A percentile compares a stretch with the other conserved stretches of the same genome.
Evolutionary conservation across 2,113 vertebrate genomes (phyloP).

Genomic region (Irena cyanogastra): DNA sequence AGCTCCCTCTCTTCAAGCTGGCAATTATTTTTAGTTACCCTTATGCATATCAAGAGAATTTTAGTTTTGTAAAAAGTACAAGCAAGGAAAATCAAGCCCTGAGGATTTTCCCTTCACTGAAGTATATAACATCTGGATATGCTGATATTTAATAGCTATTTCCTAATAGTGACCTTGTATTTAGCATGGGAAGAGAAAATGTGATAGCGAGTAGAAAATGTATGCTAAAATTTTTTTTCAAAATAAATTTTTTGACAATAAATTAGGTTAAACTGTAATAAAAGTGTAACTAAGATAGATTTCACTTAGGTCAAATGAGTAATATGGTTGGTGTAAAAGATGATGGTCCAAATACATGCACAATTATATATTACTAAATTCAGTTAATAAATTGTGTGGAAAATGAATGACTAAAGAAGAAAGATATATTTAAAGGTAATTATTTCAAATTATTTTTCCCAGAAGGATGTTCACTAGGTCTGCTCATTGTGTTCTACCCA

Average conservation of each 20-base stretch:
- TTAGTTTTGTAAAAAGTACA: background rate
- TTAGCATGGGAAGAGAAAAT: background rate
- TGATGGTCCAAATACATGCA: background rate
- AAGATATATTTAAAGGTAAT: background rate
- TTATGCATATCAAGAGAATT: background rate
- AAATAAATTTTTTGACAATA: background rate
- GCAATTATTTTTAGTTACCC: background rate
- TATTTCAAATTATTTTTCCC: background rate
- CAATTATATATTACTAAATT: background rate
- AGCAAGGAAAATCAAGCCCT: background rate
- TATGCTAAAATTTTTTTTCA: background rate
- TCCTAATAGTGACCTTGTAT: background rate
- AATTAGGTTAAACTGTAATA: background rate
- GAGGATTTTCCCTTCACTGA: background rate
- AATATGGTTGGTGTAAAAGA: background rate
- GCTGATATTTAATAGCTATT: background rate
- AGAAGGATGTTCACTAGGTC: fast-evolving
- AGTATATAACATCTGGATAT: background rate
- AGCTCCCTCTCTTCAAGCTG: background rate
- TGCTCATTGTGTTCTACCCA: background rate
- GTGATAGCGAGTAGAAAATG: background rate
- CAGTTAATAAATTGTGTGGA: background rate
- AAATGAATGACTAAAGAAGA: background rate
- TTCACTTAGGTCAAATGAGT: background rate
- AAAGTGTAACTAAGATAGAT: background rate